These are phyloP conservation scores for Stegostoma tigrinum DNA, from an alignment of 2,113 vertebrate genomes.

Conservation along the genomic window DNA sequence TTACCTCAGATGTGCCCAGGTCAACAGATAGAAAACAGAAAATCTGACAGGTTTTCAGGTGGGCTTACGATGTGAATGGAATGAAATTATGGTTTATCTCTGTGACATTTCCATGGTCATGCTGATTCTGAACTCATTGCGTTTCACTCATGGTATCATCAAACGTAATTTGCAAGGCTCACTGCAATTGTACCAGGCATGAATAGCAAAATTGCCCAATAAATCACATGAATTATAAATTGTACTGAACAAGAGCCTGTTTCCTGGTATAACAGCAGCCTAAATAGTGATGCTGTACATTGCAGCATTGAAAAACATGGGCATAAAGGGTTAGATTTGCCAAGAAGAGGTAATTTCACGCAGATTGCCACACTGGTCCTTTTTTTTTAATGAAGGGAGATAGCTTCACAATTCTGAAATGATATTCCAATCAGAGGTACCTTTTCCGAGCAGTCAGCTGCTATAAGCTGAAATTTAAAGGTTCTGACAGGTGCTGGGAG, in stretches of 20 bases:
- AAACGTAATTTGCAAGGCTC: not conserved
- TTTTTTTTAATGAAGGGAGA: no score
- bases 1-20: not conserved
- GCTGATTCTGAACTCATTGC: not conserved
- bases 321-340: no score
- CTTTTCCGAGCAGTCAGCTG: no score
- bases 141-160: not conserved
- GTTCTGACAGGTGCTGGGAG: no score
- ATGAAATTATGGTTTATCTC: not conserved
- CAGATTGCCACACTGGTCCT: no score
- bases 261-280: not conserved
- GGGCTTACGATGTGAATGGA: not conserved
- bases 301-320: not conserved
- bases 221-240: not conserved
- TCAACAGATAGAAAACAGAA: not conserved
- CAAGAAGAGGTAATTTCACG: no score
- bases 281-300: not conserved
- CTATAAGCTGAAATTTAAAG: no score
- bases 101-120: not conserved
- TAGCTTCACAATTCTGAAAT: no score
- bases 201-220: not conserved
- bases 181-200: not conserved
- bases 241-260: not conserved
- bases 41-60: not conserved
- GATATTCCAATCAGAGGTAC: no score